Evolutionary conservation across 2,797 vertebrate species (phyloP).

Genomic region (Phylloscopus collybita): DNA sequence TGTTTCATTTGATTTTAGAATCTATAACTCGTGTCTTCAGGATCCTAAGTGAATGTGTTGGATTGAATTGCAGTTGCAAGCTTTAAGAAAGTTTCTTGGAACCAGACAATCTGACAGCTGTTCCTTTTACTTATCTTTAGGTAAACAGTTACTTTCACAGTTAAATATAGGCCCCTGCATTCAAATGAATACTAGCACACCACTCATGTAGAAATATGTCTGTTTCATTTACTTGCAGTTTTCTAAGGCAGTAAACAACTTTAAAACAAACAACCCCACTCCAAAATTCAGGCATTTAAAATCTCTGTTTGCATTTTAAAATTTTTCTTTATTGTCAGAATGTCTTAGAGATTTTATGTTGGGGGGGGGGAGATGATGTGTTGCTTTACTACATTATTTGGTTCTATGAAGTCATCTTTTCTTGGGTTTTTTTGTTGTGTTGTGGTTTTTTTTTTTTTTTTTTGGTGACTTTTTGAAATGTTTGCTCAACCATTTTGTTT

Average conservation of each 20-base stretch:
- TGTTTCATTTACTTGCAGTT: background rate
- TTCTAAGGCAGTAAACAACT: background rate
- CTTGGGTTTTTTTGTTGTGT: background rate
- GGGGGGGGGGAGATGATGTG: background rate
- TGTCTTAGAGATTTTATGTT: background rate
- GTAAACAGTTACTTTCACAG: background rate
- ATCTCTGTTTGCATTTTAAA: background rate
- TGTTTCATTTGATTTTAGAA: background rate
- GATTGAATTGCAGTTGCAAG: background rate
- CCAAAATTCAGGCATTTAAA: background rate
- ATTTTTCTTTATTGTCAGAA: background rate
- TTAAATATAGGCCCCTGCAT: background rate
- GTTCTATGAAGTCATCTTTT: background rate
- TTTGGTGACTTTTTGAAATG: background rate
- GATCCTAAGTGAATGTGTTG: background rate
- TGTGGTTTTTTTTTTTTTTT: background rate
- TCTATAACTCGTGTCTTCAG: background rate
- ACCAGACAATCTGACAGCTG: background rate
- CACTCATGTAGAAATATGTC: background rate
- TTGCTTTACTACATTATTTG: background rate
- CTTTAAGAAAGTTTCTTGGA: background rate
- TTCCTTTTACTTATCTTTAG: slow-evolving; percentile 3
- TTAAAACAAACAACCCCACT: background rate
- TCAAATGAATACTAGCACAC: background rate
- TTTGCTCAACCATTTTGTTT: background rate